Evolutionary conservation across 2,888 invertebrate species (phyloP).

Genomic region (Drosophila mulleri): DNA sequence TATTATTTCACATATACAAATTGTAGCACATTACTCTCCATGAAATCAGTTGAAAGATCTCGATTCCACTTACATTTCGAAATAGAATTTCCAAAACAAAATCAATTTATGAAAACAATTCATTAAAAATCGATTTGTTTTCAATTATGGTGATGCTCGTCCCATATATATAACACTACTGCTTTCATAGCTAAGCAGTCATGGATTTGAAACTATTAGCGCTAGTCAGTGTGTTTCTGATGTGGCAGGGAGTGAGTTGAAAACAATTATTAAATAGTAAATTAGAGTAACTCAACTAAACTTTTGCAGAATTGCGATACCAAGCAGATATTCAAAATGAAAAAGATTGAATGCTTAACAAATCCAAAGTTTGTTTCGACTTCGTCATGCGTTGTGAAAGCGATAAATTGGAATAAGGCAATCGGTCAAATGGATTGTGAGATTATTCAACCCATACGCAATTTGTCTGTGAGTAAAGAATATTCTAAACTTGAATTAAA

Average conservation of each 20-base stretch:
- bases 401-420: conserved; percentile 24
- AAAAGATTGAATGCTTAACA: conserved; percentile 33
- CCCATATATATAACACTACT: not conserved
- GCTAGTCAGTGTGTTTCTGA: not conserved
- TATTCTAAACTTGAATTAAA: too few relatives aligned
- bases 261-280: not conserved
- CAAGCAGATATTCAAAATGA: conserved; percentile 15
- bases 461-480: conserved; percentile 15
- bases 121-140: not conserved
- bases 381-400: conserved; percentile 9
- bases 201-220: not conserved
- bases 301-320: not conserved
- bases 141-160: not conserved
- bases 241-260: not conserved
- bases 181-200: not conserved
- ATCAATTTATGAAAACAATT: not conserved
- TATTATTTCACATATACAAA: too few relatives aligned
- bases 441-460: not conserved
- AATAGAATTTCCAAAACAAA: not conserved
- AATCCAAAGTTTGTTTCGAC: not conserved
- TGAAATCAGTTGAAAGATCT: not conserved
- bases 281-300: not conserved
- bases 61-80: not conserved
- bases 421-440: conserved; percentile 20
- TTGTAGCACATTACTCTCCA: not conserved